Conservation (phyloP, 2,888 invertebrate genomes). For the Trissolcus brochymenae region DNA sequence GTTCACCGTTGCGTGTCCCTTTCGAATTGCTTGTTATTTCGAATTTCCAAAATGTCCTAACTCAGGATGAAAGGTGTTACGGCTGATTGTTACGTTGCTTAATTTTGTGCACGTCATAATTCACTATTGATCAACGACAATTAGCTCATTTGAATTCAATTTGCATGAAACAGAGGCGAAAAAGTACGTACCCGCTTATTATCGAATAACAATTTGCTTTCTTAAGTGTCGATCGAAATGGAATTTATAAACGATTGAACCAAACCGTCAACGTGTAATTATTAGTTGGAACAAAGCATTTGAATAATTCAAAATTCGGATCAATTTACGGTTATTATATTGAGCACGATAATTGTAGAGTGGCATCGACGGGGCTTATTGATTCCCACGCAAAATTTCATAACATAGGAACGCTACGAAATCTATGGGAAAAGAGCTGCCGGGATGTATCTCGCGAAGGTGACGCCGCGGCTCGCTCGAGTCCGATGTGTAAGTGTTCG, state of each 20-base stretch:
- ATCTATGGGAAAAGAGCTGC: constrained; percentile 64
- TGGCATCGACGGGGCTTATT: constrained; percentile 31
- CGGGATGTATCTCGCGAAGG: constrained; percentile 57
- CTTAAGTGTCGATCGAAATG: constrained; percentile 2
- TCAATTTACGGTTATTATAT: constrained; percentile 48
- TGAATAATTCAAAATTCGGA: constrained; percentile 45
- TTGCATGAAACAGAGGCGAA: constrained; percentile 27
- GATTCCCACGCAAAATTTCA: constrained; percentile 56
- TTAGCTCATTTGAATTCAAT: constrained; percentile 26
- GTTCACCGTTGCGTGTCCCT: neutral
- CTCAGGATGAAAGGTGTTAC: neutral
- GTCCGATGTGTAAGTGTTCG: constrained; percentile 43
- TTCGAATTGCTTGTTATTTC: too few relatives aligned
- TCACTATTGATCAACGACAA: constrained; percentile 22
- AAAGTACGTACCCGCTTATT: constrained; percentile 25
- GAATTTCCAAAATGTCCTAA: neutral
- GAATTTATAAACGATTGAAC: constrained; percentile 39
- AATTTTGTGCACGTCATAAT: constrained; percentile 20
- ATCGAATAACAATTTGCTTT: constrained; percentile 20
- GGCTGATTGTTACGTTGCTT: constrained; percentile 8
- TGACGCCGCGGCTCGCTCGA: constrained; percentile 58
- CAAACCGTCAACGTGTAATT: constrained; percentile 44
- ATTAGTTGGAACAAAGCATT: constrained; percentile 29
- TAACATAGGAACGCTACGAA: constrained; percentile 25
- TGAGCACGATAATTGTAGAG: constrained; percentile 30